These are phyloP conservation scores for Abrostola tripartita DNA, from an alignment of 2,888 invertebrate genomes.

Conservation along the genomic window DNA sequence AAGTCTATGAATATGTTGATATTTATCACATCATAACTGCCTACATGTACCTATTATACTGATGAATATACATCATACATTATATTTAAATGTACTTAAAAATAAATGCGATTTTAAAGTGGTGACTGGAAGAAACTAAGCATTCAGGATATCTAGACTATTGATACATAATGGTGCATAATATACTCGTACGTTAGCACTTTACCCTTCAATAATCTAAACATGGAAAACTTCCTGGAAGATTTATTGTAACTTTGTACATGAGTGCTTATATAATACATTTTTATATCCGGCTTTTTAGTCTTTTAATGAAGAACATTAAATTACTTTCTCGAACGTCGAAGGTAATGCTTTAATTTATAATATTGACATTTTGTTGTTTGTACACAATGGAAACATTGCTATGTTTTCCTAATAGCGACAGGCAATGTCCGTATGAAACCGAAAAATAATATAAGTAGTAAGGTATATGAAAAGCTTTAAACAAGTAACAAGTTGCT, in stretches of 20 bases:
- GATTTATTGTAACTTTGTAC: conserved; percentile 47
- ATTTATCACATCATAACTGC: conserved; percentile 68
- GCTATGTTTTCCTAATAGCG: conserved; percentile 8
- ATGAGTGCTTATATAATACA: conserved; percentile 33
- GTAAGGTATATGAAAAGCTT: conserved; percentile 35
- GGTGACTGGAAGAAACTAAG: conserved; percentile 31
- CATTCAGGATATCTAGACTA: conserved; percentile 6
- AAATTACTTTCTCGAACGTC: conserved; percentile 5
- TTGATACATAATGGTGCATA: background rate
- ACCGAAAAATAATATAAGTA: conserved; percentile 19
- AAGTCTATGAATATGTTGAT: conserved; percentile 60
- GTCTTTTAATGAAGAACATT: conserved; percentile 13
- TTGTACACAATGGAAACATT: conserved; percentile 21
- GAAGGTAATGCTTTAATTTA: no score
- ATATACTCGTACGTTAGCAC: background rate
- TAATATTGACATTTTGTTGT: conserved; percentile 19
- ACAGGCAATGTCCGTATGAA: background rate
- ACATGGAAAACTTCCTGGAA: conserved; percentile 27
- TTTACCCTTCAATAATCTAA: conserved; percentile 3
- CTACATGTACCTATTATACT: conserved; percentile 61
- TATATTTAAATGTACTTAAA: conserved; percentile 50
- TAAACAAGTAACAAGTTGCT: conserved; percentile 62
- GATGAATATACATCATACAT: conserved; percentile 59
- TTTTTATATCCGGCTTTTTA: conserved; percentile 17
- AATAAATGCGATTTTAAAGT: conserved; percentile 24